phyloP scores from a whole-genome alignment of 1,140 invertebrate species.

The Drosophila rufa region DNA sequence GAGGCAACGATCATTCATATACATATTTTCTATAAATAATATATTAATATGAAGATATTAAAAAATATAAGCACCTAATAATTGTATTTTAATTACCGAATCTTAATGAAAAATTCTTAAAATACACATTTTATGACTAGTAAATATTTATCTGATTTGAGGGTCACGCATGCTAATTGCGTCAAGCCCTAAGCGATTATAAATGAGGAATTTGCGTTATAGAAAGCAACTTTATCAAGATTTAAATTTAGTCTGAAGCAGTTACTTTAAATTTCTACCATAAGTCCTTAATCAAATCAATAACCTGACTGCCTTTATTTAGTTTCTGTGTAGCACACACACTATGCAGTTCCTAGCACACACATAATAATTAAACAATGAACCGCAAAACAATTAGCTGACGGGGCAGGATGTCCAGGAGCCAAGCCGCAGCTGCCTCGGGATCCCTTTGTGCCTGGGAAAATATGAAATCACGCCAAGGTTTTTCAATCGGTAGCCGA shows the following conservation, averaged over 20 bases:
- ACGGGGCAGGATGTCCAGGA: slow-evolving; percentile 46
- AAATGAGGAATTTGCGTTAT: not conserved
- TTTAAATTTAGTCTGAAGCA: not conserved
- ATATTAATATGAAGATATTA: too few relatives aligned
- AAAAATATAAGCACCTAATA: too few relatives aligned
- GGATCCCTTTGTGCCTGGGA: slow-evolving; percentile 34
- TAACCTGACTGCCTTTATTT: not conserved
- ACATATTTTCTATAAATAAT: too few relatives aligned
- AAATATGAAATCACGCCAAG: slow-evolving; percentile 36
- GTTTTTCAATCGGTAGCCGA: slow-evolving; percentile 16
- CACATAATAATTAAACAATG: slow-evolving; percentile 75
- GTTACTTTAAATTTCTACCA: not conserved
- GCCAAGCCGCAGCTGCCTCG: slow-evolving; percentile 56
- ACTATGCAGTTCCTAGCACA: not conserved
- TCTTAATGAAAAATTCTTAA: not conserved
- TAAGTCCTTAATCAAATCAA: not conserved
- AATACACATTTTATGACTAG: not conserved
- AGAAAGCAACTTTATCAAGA: not conserved
- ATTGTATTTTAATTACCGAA: not conserved
- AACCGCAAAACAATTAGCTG: slow-evolving; percentile 72
- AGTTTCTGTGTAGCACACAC: slow-evolving; percentile 11
- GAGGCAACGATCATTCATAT: not conserved
- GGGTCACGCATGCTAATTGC: not conserved
- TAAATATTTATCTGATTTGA: not conserved
- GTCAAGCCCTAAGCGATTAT: not conserved